These are phyloP conservation scores for Erebia ligea DNA, from an alignment of 2,888 invertebrate genomes.

Conservation along the genomic window DNA sequence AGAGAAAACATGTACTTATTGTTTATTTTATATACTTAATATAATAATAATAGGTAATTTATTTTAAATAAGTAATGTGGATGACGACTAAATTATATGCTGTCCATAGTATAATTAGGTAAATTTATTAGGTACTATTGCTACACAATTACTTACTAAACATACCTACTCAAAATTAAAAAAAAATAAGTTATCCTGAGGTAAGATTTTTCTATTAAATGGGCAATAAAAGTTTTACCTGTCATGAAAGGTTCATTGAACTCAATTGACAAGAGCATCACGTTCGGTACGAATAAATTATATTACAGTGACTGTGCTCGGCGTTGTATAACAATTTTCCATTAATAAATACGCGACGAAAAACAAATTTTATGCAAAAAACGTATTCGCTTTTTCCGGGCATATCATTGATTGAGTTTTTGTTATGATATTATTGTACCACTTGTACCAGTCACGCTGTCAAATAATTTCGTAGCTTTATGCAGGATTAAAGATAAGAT, in stretches of 20 bases:
- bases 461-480: not conserved
- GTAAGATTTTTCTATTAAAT: not conserved
- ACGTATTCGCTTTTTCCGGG: constrained; percentile 11
- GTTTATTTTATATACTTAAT: not conserved
- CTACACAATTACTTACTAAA: too few relatives aligned
- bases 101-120: too few relatives aligned
- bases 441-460: not conserved
- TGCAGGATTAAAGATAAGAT: too few relatives aligned
- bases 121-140: too few relatives aligned
- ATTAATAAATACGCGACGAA: constrained; percentile 29
- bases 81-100: too few relatives aligned
- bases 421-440: constrained; percentile 9
- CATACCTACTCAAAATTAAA: too few relatives aligned
- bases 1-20: too few relatives aligned
- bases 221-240: constrained; percentile 18
- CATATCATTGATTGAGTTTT: constrained; percentile 19
- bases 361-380: constrained; percentile 27
- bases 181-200: not conserved
- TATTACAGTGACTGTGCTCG: constrained; percentile 30
- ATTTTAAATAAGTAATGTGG: too few relatives aligned
- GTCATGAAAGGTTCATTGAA: constrained; percentile 23
- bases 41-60: too few relatives aligned
- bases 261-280: constrained; percentile 32
- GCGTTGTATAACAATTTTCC: constrained; percentile 28
- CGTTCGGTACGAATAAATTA: constrained; percentile 34